Base-by-base conservation (phyloP, 2,888 invertebrate genomes). In the Drosophila conformis region DNA sequence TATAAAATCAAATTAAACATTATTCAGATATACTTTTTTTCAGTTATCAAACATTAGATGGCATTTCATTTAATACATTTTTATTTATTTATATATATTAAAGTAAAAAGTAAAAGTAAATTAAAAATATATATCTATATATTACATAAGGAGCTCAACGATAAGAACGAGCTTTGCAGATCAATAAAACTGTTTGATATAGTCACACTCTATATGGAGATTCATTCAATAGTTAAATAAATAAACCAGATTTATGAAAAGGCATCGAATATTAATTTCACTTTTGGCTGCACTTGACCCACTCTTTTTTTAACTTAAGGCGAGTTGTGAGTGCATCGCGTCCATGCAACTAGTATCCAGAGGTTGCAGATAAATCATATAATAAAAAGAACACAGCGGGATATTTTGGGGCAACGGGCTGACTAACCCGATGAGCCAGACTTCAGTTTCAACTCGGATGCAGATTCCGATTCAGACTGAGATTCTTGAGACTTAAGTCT, bases 251-350 rank as follows among this genome's bases (percentile, higher is more conserved):
- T 42, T 51, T 67, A 21, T 42, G 67, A 65, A 78, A 72, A 82
- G 72, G 70, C 60, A 69, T 60, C 48, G 62, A 79, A 89, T 82
- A 88, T 78, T 89, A 81, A 86, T 90, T 90, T 86, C 90, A 90
- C 86, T 86, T 86, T 90, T 86, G 89, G 76, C 89, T 86, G 86
- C 86, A 90, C 90, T 86, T 86, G 86, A 86, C 86, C 90, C 90
- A 86, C 87, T 86, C 89, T 79, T 72, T 68, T 81, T 70, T 83
- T 70, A 63, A 73, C 68, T 69, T 65, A 58, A 80, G 60, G 56
- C 69, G 75, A 74, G 74, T 68, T 68, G 80, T 62, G 67, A 67
- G 69, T 67, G 64, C 65, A 60, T 36, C 54, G 62, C 54, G 13
- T 49, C 27, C 51, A 8, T 46, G 52, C n/a, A 54, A 56, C 64